Percentiles rank a stretch among this genome's conserved stretches.
Evolutionary conservation across 2,113 vertebrate species (phyloP).

Genomic region (Coptodon rendalli): DNA sequence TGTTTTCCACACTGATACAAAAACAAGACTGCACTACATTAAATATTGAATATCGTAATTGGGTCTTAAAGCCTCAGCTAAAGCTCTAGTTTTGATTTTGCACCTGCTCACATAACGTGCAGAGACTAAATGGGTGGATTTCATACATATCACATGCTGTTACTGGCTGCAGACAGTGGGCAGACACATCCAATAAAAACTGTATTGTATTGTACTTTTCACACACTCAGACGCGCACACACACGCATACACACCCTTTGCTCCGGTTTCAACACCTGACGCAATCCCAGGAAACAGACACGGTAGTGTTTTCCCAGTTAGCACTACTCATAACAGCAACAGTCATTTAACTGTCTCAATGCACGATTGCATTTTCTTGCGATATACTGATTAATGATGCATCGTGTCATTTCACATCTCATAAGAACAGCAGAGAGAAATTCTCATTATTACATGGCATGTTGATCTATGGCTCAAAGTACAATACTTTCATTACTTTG

Average conservation of each 20-base stretch:
- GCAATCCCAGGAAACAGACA: constrained; percentile 58
- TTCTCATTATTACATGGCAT: constrained; percentile 42
- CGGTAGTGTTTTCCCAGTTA: constrained; percentile 33
- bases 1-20: neutral
- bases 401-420: constrained; percentile 49
- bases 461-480: constrained; percentile 29
- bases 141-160: neutral
- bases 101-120: neutral
- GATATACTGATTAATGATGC: constrained; percentile 65
- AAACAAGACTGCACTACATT: neutral
- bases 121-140: neutral
- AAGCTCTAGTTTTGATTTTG: neutral
- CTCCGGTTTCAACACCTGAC: constrained; percentile 49
- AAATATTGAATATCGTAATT: neutral
- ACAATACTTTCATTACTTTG: neutral
- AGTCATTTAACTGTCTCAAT: constrained; percentile 47
- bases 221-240: neutral
- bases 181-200: constrained; percentile 17
- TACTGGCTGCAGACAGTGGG: neutral
- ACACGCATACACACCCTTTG: neutral
- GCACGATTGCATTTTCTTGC: constrained; percentile 64
- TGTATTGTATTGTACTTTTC: neutral
- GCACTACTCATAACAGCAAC: constrained; percentile 21
- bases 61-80: neutral
- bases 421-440: constrained; percentile 28